phyloP scores from a whole-genome alignment of 2,113 vertebrate genomes.

The Mesembrinibis cayennensis region DNA sequence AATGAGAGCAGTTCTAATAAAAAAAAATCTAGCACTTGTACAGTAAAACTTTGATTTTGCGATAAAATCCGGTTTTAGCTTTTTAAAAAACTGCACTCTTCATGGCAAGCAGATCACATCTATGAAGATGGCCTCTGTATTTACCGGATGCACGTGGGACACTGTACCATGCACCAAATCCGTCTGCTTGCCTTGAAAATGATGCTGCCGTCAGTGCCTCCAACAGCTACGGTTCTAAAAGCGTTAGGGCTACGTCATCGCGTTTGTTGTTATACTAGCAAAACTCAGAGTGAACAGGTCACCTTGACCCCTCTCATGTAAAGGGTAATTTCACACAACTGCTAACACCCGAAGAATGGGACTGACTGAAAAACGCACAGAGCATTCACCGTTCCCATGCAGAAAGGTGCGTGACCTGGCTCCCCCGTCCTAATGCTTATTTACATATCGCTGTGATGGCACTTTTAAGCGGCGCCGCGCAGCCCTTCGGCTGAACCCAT shows the following conservation, averaged over 20 bases:
- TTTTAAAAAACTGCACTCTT: not conserved
- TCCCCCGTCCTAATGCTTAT: not conserved
- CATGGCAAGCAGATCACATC: not conserved
- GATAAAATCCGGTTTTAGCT: not conserved
- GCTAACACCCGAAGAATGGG: not conserved
- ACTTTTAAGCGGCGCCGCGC: accelerated
- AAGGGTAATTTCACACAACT: not conserved
- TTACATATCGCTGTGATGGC: not conserved
- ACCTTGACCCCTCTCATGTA: not conserved
- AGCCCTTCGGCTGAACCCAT: not conserved
- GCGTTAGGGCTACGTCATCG: not conserved
- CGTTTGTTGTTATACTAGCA: not conserved
- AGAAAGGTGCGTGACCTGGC: not conserved
- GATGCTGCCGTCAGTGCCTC: not conserved
- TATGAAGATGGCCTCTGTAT: not conserved
- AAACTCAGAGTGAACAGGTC: not conserved
- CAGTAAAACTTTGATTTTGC: not conserved
- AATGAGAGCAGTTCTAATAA: not conserved
- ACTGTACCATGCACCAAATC: accelerated
- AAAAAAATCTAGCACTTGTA: not conserved
- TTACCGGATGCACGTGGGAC: not conserved
- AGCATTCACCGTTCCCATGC: not conserved
- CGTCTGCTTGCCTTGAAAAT: not conserved
- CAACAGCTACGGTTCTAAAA: not conserved
- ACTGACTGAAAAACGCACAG: not conserved